A percentile compares a stretch with the other conserved stretches of the same genome.
phyloP scores from a whole-genome alignment of 2,113 vertebrate species.

The Nothobranchius kuhntae region DNA sequence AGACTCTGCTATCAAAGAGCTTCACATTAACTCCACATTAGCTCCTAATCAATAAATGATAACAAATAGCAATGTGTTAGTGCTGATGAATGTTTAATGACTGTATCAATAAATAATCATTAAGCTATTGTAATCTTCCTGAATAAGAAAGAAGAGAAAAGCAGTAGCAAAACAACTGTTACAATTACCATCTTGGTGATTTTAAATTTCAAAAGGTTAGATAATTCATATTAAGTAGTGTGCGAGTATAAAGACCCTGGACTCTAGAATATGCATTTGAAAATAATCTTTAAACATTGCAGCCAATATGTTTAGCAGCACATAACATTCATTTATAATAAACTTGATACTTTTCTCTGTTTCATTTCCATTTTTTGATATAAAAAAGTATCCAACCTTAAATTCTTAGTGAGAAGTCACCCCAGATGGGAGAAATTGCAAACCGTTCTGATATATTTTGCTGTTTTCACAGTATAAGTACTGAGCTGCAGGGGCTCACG shows the following conservation, averaged over 20 bases:
- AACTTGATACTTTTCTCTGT: slow-evolving; percentile 24
- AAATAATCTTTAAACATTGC: slow-evolving; percentile 15
- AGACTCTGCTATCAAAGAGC: slow-evolving; percentile 37
- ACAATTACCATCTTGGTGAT: too few species aligned
- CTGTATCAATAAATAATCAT: slow-evolving; percentile 66
- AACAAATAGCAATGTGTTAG: slow-evolving; percentile 59
- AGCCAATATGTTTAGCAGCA: too few species aligned
- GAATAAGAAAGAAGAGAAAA: not conserved
- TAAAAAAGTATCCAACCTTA: slow-evolving; percentile 5
- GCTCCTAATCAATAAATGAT: slow-evolving; percentile 57
- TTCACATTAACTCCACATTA: slow-evolving; percentile 24
- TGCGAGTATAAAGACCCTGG: too few species aligned
- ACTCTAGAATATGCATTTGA: not conserved
- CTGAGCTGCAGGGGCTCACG: slow-evolving; percentile 62
- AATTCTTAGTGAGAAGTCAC: slow-evolving; percentile 31
- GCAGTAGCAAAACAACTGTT: not conserved
- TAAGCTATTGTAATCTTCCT: slow-evolving; percentile 17
- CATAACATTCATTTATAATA: too few species aligned
- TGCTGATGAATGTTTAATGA: slow-evolving; percentile 64
- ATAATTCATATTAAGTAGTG: too few species aligned
- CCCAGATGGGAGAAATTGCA: slow-evolving; percentile 29
- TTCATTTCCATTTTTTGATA: slow-evolving; percentile 26
- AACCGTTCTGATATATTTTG: slow-evolving; percentile 40
- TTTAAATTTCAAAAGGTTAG: too few species aligned
- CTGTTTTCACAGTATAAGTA: slow-evolving; percentile 55